Base-by-base conservation (phyloP, 2,888 invertebrate genomes). In the Limenitis arthemis region DNA sequence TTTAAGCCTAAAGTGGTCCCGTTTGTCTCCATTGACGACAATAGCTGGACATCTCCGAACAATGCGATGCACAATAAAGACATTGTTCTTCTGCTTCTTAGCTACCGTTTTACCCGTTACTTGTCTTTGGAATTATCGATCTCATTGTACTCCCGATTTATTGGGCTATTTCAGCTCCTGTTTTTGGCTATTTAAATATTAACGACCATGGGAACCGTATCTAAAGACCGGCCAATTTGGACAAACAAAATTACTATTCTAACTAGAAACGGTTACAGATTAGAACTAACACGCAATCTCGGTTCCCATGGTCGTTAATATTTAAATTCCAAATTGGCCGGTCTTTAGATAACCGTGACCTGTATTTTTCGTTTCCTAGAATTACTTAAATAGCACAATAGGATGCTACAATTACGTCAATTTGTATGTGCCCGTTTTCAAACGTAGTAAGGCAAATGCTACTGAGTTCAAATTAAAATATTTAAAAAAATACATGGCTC, bases 31-130 rank as follows among this genome's bases (percentile, higher is more conserved):
- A 61, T 62, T 60, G 59, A 56, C 39, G 36, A 57, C 49, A 50
- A 55, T 60, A 41, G 61, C 53, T 47, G 37, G 66, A 75, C 70
- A 74, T 77, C 71, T 72, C 67, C 58, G 74, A 73, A 79, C 77
- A 77, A 78, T 74, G 62, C 55, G 28, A 20, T 36, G 41, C 56
- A 77, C 76, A 81, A 81, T 70, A 59, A 67, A 50, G 40, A 65
- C 64, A 72, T 83, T 83, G 83, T 84, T 80, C 80, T 79, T 75
- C 70, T 64, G 69, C 69, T 72, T 74, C 73, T 79, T 77, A 73
- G 83, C 85, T 84, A 81, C 85, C 81, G 85, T 84, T 79, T 70
- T 66, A 65, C 69, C 80, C 78, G 81, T 81, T 84, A 73, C 66
- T 60, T 69, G 72, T 76, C 76, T 68, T 66, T 64, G 73, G 78